Percentiles rank a stretch among this genome's conserved stretches.
These are phyloP conservation scores for Drosophila ohnishii DNA, from an alignment of 1,140 invertebrate species.

Conservation along the genomic window DNA sequence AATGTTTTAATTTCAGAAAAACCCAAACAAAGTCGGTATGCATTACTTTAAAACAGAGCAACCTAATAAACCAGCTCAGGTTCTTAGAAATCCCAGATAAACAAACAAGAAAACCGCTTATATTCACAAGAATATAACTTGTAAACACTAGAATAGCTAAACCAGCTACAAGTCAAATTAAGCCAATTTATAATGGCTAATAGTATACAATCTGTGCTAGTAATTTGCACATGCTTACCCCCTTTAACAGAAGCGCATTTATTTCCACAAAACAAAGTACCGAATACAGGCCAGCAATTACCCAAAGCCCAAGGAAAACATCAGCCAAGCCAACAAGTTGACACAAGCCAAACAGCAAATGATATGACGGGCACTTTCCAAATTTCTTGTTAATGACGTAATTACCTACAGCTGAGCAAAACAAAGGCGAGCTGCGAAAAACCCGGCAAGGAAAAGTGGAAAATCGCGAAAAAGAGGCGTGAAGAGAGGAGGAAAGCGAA, in stretches of 20 bases:
- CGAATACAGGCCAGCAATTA: constrained; percentile 22
- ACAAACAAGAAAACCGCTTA: constrained; percentile 7
- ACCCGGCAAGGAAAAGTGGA: constrained; percentile 14
- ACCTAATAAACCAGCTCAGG: background rate
- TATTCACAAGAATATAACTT: background rate
- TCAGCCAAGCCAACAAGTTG: constrained; percentile 26
- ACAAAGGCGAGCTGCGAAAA: constrained; percentile 20
- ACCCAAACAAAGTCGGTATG: background rate
- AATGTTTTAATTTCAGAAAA: background rate
- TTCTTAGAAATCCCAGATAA: constrained; percentile 5
- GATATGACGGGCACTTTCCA: constrained; percentile 64
- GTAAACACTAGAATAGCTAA: constrained; percentile 10
- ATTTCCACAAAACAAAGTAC: constrained; percentile 1
- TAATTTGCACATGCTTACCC: constrained; percentile 6
- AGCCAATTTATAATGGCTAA: constrained; percentile 19
- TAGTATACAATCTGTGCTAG: constrained; percentile 17
- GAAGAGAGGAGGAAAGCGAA: constrained; percentile 11
- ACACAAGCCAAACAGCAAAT: constrained; percentile 44
- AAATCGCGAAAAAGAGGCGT: constrained; percentile 32
- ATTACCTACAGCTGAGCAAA: constrained; percentile 51
- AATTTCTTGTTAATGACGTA: constrained; percentile 79
- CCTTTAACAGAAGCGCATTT: constrained; percentile 6
- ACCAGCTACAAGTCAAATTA: constrained; percentile 4
- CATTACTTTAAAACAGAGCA: background rate
- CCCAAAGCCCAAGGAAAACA: constrained; percentile 9